phyloP scores from a whole-genome alignment of 2,113 vertebrate genomes.

The Ciconia boyciana region DNA sequence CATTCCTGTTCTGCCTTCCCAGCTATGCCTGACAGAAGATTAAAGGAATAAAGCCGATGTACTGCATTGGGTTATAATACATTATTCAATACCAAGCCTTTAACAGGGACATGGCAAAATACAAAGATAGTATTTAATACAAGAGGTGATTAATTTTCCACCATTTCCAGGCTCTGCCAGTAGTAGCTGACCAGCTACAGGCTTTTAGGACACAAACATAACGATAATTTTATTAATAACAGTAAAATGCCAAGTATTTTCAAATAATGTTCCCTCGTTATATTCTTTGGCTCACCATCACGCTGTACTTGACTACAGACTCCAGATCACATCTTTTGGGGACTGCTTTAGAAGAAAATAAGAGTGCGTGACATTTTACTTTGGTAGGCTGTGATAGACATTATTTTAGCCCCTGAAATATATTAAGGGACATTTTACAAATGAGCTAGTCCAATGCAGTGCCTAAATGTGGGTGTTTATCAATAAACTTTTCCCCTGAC shows the following conservation, averaged over 20 bases:
- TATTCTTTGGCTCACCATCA: neutral
- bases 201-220: neutral
- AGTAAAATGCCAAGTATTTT: neutral
- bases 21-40: neutral
- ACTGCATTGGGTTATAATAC: rapidly evolving
- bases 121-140: neutral
- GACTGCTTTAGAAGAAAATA: neutral
- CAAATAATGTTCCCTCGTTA: neutral
- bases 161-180: neutral
- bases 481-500: neutral
- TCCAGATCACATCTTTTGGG: neutral
- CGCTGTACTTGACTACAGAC: neutral
- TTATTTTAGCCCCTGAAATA: neutral
- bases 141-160: neutral
- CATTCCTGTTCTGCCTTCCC: neutral
- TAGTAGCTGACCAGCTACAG: neutral
- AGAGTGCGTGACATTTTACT: neutral
- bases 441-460: neutral
- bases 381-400: neutral
- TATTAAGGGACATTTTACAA: neutral
- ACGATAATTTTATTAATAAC: neutral
- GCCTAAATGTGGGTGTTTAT: neutral
- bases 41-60: neutral
- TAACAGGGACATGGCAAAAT: neutral
- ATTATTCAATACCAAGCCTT: neutral